Conservation (phyloP, 2,888 invertebrate genomes). For the Geophilus truncorum region DNA sequence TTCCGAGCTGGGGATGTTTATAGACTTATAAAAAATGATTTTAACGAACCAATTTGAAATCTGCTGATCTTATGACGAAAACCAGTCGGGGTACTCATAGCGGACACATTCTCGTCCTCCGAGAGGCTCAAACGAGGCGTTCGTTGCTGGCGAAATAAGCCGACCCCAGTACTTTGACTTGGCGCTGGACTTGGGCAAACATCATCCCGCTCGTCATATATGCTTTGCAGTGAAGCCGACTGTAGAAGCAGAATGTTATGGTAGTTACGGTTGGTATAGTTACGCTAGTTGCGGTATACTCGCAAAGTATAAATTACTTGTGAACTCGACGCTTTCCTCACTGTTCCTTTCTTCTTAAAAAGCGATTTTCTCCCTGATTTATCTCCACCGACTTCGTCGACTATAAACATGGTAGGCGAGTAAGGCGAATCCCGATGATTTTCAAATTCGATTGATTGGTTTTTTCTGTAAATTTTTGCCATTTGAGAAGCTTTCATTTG, state of each 20-base stretch:
- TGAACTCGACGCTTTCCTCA: slow-evolving; percentile 41
- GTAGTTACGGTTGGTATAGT: background rate
- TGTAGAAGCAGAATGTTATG: background rate
- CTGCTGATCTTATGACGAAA: slow-evolving; percentile 38
- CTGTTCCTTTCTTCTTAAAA: slow-evolving; percentile 62
- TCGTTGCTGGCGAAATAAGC: slow-evolving; percentile 39
- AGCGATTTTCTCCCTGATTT: slow-evolving; percentile 64
- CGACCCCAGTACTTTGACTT: slow-evolving; percentile 39
- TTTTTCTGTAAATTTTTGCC: slow-evolving; percentile 64
- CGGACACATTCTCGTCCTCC: slow-evolving; percentile 41
- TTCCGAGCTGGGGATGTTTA: too few species aligned
- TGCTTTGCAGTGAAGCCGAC: slow-evolving; percentile 38
- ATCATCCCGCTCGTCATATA: slow-evolving; percentile 41
- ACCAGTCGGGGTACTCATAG: slow-evolving; percentile 40
- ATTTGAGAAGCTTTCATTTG: slow-evolving; percentile 61
- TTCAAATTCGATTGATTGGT: slow-evolving; percentile 40
- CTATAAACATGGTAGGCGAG: slow-evolving; percentile 40
- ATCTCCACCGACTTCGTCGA: slow-evolving; percentile 40
- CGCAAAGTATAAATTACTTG: too few species aligned
- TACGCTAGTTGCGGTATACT: too few species aligned
- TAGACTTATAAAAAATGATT: too few species aligned
- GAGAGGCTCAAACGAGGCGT: slow-evolving; percentile 43
- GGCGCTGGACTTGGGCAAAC: slow-evolving; percentile 41
- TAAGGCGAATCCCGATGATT: slow-evolving; percentile 40
- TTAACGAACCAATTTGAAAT: slow-evolving; percentile 40